Evolutionary conservation across 2,888 invertebrate species (phyloP).

Genomic region (Ptychoptera albimana): DNA sequence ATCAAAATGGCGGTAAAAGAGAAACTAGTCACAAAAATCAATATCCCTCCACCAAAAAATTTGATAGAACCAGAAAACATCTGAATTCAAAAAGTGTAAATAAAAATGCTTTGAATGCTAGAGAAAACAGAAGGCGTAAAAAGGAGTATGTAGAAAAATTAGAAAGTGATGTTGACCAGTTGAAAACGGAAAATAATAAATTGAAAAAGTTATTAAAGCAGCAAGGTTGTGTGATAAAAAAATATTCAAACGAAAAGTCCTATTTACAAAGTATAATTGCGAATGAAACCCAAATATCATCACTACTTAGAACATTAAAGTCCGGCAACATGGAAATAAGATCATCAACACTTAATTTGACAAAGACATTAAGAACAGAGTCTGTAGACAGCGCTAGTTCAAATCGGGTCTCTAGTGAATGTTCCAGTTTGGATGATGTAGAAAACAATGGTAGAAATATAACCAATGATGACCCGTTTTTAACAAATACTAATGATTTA

Average conservation of each 20-base stretch:
- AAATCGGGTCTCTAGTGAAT: no score
- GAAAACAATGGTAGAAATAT: no score
- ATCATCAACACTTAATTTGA: slow-evolving; percentile 1
- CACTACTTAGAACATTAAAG: slow-evolving; percentile 32
- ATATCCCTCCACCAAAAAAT: no score
- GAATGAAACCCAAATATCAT: slow-evolving; percentile 36
- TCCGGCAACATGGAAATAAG: slow-evolving; percentile 3
- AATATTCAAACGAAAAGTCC: slow-evolving; percentile 34
- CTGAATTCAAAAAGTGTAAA: slow-evolving; percentile 11
- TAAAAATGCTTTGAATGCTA: slow-evolving; percentile 42
- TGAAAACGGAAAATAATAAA: slow-evolving; percentile 32
- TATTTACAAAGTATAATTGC: slow-evolving; percentile 38
- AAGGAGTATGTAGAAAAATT: slow-evolving; percentile 40
- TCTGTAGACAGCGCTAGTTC: slow-evolving; percentile 1
- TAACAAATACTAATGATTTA: slow-evolving; percentile 13
- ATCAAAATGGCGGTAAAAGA: no score
- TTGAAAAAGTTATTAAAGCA: slow-evolving; percentile 32
- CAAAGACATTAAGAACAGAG: background rate
- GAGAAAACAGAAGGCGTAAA: slow-evolving; percentile 43
- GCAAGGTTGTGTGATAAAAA: slow-evolving; percentile 32
- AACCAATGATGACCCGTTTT: no score
- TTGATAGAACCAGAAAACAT: no score
- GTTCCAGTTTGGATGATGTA: no score
- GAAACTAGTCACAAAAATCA: no score
- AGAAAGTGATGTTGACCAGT: slow-evolving; percentile 32